Percentiles rank a stretch among this genome's conserved stretches.
Conservation (phyloP, 2,888 invertebrate species). For the Nowickia ferox region DNA sequence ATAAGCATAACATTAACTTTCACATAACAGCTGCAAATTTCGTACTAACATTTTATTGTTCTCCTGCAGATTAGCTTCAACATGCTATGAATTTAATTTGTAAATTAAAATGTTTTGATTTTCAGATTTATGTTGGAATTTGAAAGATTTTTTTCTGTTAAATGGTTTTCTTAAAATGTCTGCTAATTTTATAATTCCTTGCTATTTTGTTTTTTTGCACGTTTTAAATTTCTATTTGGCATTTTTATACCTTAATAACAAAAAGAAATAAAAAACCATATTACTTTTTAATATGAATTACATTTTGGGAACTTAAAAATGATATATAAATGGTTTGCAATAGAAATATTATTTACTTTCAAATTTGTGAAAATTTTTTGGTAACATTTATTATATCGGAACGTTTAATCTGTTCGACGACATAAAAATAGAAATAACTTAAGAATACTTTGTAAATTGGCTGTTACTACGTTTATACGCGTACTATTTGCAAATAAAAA, state of each 20-base stretch:
- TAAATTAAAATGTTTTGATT: conserved; percentile 67
- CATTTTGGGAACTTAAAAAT: background rate
- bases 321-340: too few species aligned
- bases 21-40: conserved; percentile 41
- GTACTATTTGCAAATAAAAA: too few species aligned
- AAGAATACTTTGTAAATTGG: too few species aligned
- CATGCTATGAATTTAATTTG: conserved; percentile 62
- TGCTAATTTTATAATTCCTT: background rate
- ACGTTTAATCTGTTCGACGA: too few species aligned
- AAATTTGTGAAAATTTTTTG: too few species aligned
- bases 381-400: too few species aligned
- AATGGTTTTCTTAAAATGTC: conserved; percentile 21
- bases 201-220: conserved; percentile 18
- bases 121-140: conserved; percentile 60
- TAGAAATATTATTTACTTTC: too few species aligned
- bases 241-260: background rate
- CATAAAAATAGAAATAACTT: too few species aligned
- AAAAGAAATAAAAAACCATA: background rate
- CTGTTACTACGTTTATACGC: too few species aligned
- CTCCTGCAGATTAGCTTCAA: conserved; percentile 46
- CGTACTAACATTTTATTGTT: conserved; percentile 49
- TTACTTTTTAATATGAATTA: background rate
- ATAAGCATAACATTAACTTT: conserved; percentile 21
- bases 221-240: background rate
- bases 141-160: conserved; percentile 40